Evolutionary conservation across 2,888 invertebrate species (phyloP).

Genomic region (Melinaea marsaeus): DNA sequence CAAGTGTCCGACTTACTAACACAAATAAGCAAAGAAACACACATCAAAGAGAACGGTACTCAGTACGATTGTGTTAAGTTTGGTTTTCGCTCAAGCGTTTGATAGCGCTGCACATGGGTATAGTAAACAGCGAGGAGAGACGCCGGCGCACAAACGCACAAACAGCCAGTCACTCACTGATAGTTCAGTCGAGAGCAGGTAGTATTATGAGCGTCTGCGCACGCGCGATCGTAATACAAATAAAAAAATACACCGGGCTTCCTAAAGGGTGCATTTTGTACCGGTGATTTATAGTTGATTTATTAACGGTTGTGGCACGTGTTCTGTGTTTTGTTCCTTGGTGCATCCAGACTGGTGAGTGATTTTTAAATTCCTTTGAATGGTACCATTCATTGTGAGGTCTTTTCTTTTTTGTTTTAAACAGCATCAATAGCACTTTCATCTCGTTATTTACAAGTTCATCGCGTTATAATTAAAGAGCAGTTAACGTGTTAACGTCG

Average conservation of each 20-base stretch:
- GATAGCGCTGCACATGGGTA: conserved; percentile 65
- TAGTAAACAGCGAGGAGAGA: conserved; percentile 63
- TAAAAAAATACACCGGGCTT: conserved; percentile 53
- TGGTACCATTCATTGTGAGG: conserved; percentile 67
- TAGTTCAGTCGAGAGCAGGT: conserved; percentile 57
- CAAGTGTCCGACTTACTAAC: conserved; percentile 70
- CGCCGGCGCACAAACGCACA: conserved; percentile 64
- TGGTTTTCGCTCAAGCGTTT: conserved; percentile 44
- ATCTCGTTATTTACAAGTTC: conserved; percentile 56
- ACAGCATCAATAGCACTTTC: conserved; percentile 52
- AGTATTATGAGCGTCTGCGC: conserved; percentile 59
- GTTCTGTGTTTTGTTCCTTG: conserved; percentile 51
- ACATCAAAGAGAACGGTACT: conserved; percentile 33
- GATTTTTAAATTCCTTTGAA: conserved; percentile 63
- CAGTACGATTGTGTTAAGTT: conserved; percentile 32
- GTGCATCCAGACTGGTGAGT: conserved; percentile 69
- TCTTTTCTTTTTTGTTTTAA: conserved; percentile 52
- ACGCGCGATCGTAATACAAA: conserved; percentile 56
- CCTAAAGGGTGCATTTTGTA: conserved; percentile 55
- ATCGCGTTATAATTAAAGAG: conserved; percentile 64
- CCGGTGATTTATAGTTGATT: conserved; percentile 48
- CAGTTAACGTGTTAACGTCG: conserved; percentile 51
- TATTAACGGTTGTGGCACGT: conserved; percentile 37
- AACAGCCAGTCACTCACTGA: conserved; percentile 50
- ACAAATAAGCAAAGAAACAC: conserved; percentile 54